phyloP scores from a whole-genome alignment of 2,113 vertebrate genomes.

The Rhinoderma darwinii region DNA sequence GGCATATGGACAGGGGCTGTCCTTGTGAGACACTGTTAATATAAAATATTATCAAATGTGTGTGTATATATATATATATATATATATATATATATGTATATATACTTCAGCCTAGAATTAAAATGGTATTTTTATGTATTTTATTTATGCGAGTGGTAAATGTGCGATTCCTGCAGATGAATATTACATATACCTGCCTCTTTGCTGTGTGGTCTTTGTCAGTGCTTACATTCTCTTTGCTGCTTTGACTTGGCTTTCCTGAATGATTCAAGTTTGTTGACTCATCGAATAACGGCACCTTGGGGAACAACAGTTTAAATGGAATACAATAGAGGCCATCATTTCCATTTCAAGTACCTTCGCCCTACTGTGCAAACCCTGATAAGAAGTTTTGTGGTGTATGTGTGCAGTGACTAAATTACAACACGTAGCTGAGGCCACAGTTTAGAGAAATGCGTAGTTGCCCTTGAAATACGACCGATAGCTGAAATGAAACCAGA shows the following conservation, averaged over 20 bases:
- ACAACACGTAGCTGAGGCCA: background rate
- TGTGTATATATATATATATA: no score
- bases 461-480: slow-evolving; percentile 51
- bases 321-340: slow-evolving; percentile 15
- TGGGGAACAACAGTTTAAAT: slow-evolving; percentile 41
- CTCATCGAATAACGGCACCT: slow-evolving; percentile 30
- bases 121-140: background rate
- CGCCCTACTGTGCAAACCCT: slow-evolving; percentile 11
- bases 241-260: slow-evolving; percentile 25
- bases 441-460: slow-evolving; percentile 36
- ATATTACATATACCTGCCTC: background rate
- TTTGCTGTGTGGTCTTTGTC: slow-evolving; percentile 45
- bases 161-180: background rate
- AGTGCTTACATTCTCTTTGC: background rate
- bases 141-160: background rate
- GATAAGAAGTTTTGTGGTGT: background rate
- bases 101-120: no score
- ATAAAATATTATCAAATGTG: no score
- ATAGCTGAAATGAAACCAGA: slow-evolving; percentile 39
- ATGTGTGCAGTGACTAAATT: background rate
- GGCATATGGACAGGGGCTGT: no score
- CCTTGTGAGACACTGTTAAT: no score
- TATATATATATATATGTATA: no score
- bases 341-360: background rate
- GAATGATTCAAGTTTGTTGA: background rate